A percentile compares a stretch with the other conserved stretches of the same genome.
Conservation (phyloP, 2,888 invertebrate species). For the Ormia ochracea region DNA sequence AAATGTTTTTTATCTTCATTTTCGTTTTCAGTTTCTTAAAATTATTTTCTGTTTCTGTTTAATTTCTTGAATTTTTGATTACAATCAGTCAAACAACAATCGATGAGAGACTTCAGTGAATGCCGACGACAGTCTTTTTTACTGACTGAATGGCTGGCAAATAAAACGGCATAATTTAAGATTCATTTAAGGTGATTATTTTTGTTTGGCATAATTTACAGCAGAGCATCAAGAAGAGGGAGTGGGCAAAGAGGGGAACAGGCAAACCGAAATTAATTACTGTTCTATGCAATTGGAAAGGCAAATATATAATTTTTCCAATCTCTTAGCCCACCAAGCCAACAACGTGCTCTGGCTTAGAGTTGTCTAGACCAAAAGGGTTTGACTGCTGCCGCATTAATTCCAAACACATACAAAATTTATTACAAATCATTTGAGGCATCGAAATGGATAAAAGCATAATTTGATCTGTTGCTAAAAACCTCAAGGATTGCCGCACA, state of each 20-base stretch:
- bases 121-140: conserved; percentile 32
- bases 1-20: conserved; percentile 1
- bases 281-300: not conserved
- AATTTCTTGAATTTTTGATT: conserved; percentile 56
- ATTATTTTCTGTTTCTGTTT: conserved; percentile 27
- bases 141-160: conserved; percentile 18
- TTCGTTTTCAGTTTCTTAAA: no score
- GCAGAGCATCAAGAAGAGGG: not conserved
- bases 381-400: conserved; percentile 33
- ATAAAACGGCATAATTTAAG: conserved; percentile 56
- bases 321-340: not conserved
- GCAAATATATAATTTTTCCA: conserved; percentile 1
- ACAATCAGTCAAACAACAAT: conserved; percentile 57
- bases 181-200: conserved; percentile 58
- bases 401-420: conserved; percentile 55
- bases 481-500: conserved; percentile 39
- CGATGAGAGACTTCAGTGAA: conserved; percentile 25
- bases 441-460: conserved; percentile 23
- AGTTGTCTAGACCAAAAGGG: not conserved
- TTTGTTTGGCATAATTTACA: conserved; percentile 52
- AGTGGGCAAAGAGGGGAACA: not conserved
- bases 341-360: not conserved
- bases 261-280: conserved; percentile 19
- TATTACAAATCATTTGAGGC: conserved; percentile 47
- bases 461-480: not conserved